phyloP scores from a whole-genome alignment of 2,888 invertebrate genomes.

The Philopedon plagiatum region DNA sequence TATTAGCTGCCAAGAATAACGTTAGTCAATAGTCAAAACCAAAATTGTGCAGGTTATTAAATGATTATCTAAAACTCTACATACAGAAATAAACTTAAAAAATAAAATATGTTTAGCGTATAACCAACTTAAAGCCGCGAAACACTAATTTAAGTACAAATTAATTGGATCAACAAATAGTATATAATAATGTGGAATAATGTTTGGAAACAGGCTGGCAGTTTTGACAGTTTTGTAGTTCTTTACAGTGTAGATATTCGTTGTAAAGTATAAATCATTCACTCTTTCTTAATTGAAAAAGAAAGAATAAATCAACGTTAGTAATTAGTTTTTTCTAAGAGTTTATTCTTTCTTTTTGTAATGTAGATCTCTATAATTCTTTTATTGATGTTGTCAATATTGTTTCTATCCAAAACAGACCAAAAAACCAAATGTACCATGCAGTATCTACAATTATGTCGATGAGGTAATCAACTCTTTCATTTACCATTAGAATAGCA shows the following conservation, averaged over 20 bases:
- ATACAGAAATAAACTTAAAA: no score
- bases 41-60: no score
- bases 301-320: not conserved
- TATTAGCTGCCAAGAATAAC: no score
- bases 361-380: constrained; percentile 39
- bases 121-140: no score
- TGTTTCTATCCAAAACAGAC: constrained; percentile 70
- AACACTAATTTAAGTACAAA: no score
- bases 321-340: not conserved
- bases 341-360: constrained; percentile 11
- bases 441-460: constrained; percentile 95
- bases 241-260: not conserved
- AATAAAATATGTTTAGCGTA: no score
- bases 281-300: not conserved
- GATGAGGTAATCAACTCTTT: constrained; percentile 80
- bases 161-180: no score
- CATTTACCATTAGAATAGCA: constrained; percentile 38
- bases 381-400: constrained; percentile 65
- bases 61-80: no score
- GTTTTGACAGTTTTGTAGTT: constrained; percentile 1
- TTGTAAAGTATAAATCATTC: not conserved
- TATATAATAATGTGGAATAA: no score
- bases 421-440: constrained; percentile 93
- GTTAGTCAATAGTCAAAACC: no score
- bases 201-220: constrained; percentile 4